phyloP scores from a whole-genome alignment of 2,888 invertebrate species.

The Dasypolia templi region DNA sequence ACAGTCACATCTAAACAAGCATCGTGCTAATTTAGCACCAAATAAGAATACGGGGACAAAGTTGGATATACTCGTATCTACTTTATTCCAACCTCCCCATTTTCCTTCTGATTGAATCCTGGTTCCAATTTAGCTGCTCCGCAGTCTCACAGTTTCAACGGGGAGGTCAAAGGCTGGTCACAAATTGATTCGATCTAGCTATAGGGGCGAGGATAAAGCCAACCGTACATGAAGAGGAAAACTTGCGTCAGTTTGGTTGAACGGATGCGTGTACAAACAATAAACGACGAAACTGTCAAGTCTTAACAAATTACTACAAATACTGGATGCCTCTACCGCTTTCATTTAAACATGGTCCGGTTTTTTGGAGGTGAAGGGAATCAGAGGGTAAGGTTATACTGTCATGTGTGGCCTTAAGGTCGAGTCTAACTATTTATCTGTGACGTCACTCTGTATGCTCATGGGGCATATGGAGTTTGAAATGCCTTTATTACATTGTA shows the following conservation, averaged over 20 bases:
- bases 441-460: no score
- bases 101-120: conserved; percentile 67
- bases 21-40: conserved; percentile 52
- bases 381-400: no score
- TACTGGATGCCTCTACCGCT: no score
- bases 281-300: neutral
- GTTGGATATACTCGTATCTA: no score
- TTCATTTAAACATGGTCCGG: no score
- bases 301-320: no score
- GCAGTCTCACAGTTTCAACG: conserved; percentile 53
- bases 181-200: conserved; percentile 62
- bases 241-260: neutral
- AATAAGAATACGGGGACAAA: conserved; percentile 56
- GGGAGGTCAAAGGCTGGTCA: conserved; percentile 62
- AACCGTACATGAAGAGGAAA: neutral
- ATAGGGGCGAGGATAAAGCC: conserved; percentile 27
- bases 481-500: no score
- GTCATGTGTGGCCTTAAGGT: no score
- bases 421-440: no score
- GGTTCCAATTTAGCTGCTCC: conserved; percentile 62
- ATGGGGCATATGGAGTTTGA: no score
- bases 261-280: neutral
- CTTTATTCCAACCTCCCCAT: conserved; percentile 57
- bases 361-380: no score
- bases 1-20: conserved; percentile 49